Percentiles rank a stretch among this genome's conserved stretches.
These are phyloP conservation scores for Hipparchia sbordonii DNA, from an alignment of 2,888 invertebrate species.

Conservation along the genomic window DNA sequence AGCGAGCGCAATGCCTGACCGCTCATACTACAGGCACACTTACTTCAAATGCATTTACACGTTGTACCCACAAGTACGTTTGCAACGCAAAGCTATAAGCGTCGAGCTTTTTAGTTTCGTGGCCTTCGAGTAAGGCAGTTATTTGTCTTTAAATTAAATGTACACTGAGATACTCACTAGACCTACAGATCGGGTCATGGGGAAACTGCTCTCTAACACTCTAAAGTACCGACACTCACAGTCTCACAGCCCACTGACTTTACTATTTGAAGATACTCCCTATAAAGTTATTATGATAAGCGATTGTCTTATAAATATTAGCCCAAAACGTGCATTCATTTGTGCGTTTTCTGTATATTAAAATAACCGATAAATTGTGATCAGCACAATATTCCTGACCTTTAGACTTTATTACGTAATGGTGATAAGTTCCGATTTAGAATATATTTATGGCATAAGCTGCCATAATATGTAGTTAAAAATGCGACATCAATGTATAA, in stretches of 20 bases:
- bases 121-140: too few relatives aligned
- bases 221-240: slow-evolving; percentile 18
- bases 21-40: too few relatives aligned
- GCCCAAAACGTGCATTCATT: neutral
- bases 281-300: neutral
- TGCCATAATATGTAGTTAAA: neutral
- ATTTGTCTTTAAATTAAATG: neutral
- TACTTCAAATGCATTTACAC: too few relatives aligned
- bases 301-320: slow-evolving; percentile 4
- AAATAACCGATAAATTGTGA: neutral
- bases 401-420: neutral
- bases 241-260: slow-evolving; percentile 25
- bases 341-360: slow-evolving; percentile 23
- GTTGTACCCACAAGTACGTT: too few relatives aligned
- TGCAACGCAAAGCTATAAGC: too few relatives aligned
- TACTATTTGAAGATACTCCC: neutral
- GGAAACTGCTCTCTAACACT: neutral
- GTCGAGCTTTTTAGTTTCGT: too few relatives aligned
- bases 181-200: neutral
- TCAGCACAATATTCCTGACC: too few relatives aligned
- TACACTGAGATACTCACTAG: neutral
- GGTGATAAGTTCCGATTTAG: neutral
- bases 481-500: neutral
- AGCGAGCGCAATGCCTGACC: too few relatives aligned
- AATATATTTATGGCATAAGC: neutral